Evolutionary conservation across 2,888 invertebrate genomes (phyloP), one percentile per base, ranked within the genome.

Genomic region (Cerastoderma edule): DNA sequence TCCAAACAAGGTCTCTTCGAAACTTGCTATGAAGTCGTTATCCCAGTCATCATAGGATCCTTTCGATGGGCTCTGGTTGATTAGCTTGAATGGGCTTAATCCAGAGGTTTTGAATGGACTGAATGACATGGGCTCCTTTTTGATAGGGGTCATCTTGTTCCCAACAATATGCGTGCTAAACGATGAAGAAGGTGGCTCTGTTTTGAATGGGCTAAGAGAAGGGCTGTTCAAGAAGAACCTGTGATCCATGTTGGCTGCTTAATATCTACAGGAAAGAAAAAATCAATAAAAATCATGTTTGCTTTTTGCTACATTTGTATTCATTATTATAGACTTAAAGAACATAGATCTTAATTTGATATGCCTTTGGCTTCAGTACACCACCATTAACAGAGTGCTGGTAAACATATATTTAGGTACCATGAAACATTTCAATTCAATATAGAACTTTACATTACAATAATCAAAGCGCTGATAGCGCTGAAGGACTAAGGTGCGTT

Each of bases 1-100:
- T 57, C 85, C 85, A 74, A 88, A 87, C 22, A 88, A 69, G 53
- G 86, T 87, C 54, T 87, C 88, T 66, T 88, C 85, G 80, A 87
- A 88, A 65, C 81, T 82, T 1, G 85, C 80, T 65, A 88, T 81
- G 60, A 88, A 86, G 48, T 85, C 84, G 65, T 84, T 87, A 46
- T 88, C 88, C 87, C 87, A 87, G 22, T 85, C 87, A 50, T 87
- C 85, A 63, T 82, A 80, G 1, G 83, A 67, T 24, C 81, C 83
- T 24, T 82, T 79, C 0, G 79, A 77, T 10, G 82, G 79, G 70
- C 77, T 79, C 27, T 77, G 72, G 24, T 68, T 65, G 3, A 75
- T 72, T 19, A 67, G 46, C 28, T 81, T 85, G 63, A 81, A 80
- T 16, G 86, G 86, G 64, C 86, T 86, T 32, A 83, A 53, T 5